Evolutionary conservation across 2,113 vertebrate genomes (phyloP), one percentile per base, ranked within the genome.

Genomic region (Xyrauchen texanus): DNA sequence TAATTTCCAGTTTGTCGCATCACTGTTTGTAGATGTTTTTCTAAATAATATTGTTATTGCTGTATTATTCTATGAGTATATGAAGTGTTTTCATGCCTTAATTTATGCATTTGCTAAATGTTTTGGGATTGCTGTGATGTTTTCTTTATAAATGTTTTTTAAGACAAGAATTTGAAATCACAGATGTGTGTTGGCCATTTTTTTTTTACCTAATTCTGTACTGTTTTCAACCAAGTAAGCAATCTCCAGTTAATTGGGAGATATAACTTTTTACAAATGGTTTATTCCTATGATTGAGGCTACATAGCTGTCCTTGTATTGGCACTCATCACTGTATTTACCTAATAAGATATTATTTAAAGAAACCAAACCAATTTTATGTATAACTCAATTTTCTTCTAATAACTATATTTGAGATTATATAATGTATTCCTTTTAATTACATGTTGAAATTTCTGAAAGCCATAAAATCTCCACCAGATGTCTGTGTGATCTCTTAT

Each of bases 381-480:
- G n/a, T 45, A 34, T 34, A 16, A 4, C 12, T 68, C 6, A 11
- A 58, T 8, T 70, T 8, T 44, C 5, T 47, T 34, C 8, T 44
- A 10, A 70, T 49, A 49, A 8, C 42, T 34, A 10, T 12, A 45
- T 67, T 57, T 13, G 4, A 46, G 2, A 66, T 34, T 6, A 9
- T 15, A 34, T 34, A 34, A 34, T 55, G 16, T 44, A 61, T 72
- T 60, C 10, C 70, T 72, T 57, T 76, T 21, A n/a, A n/a, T n/a
- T 67, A 67, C 3, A 67, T 77, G 42, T 68, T 72, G 44, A 47
- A 4, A 21, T 72, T 72, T 61, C 55, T 61, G 70, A 72, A n/a
- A 21, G 9, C 42, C 15, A 72, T 72, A 60, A 72, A 71, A 60
- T 60, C 8, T 8, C 60, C 10, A 3, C 9, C 44, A 46, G n/a